Conservation (phyloP, 2,113 vertebrate species). For the Boulengeromyrus knoepffleri region DNA sequence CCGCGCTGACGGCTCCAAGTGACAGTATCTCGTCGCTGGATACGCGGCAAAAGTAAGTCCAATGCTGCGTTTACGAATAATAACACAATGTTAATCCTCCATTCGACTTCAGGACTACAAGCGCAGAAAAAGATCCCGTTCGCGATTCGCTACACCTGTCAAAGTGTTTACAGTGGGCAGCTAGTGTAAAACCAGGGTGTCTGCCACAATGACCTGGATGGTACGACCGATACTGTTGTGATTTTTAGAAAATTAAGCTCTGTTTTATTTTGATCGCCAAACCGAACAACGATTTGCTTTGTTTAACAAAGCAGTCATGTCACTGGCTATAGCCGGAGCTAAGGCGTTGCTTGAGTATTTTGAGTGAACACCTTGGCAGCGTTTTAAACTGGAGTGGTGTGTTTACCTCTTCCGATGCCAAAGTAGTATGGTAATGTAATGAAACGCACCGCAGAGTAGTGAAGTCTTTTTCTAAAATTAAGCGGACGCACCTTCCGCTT, state of each 20-base stretch:
- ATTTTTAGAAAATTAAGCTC: not conserved
- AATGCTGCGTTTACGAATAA: not conserved
- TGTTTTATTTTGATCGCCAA: not conserved
- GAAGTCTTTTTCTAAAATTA: not conserved
- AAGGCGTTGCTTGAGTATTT: not conserved
- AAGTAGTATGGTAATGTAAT: not conserved
- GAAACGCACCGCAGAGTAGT: not conserved
- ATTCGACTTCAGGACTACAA: not conserved
- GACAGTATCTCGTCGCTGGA: constrained; percentile 50
- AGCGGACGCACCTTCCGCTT: not conserved
- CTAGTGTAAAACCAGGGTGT: not conserved
- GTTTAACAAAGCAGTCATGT: not conserved
- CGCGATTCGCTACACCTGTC: not conserved
- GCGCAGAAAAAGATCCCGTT: not conserved
- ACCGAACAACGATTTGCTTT: not conserved
- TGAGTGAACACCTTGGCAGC: not conserved
- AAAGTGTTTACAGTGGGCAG: not conserved
- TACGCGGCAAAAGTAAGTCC: constrained; percentile 73
- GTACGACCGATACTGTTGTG: not conserved
- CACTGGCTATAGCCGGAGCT: not conserved
- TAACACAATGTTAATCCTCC: not conserved
- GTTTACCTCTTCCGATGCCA: not conserved
- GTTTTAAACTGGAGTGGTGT: not conserved
- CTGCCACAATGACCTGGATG: not conserved
- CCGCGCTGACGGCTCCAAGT: constrained; percentile 43